A percentile compares a stretch with the other conserved stretches of the same genome.
These are phyloP conservation scores for Hipposideros larvatus DNA, from an alignment of 2,797 vertebrate species.

Conservation along the genomic window DNA sequence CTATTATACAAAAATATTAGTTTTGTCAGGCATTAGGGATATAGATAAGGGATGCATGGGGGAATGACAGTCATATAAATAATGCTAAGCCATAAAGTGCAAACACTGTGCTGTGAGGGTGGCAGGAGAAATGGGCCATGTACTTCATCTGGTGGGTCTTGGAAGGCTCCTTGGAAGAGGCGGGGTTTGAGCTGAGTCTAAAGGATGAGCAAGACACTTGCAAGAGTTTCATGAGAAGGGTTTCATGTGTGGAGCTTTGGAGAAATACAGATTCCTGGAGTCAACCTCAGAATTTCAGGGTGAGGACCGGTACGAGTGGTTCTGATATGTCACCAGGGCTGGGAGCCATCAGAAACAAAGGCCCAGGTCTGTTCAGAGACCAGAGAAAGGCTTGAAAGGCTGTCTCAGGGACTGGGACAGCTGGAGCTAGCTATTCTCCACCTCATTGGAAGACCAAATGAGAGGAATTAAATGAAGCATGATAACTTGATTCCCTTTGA, in stretches of 20 bases:
- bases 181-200: background rate
- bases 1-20: background rate
- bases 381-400: background rate
- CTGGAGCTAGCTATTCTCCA: background rate
- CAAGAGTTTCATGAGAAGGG: background rate
- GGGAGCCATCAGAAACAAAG: background rate
- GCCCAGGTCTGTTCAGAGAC: background rate
- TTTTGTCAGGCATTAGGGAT: background rate
- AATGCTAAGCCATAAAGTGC: constrained; percentile 1
- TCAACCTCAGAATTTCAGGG: background rate
- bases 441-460: background rate
- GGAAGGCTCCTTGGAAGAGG: constrained; percentile 24
- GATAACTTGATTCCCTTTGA: background rate
- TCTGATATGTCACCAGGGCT: background rate
- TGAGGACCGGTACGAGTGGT: background rate
- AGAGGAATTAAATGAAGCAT: background rate
- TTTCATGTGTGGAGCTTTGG: background rate
- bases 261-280: background rate
- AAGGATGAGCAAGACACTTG: background rate
- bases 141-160: background rate
- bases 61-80: background rate
- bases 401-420: background rate
- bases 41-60: background rate
- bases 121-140: background rate
- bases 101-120: background rate